Evolutionary conservation across 2,113 vertebrate genomes (phyloP).

Genomic region (Oenanthe oenanthe): DNA sequence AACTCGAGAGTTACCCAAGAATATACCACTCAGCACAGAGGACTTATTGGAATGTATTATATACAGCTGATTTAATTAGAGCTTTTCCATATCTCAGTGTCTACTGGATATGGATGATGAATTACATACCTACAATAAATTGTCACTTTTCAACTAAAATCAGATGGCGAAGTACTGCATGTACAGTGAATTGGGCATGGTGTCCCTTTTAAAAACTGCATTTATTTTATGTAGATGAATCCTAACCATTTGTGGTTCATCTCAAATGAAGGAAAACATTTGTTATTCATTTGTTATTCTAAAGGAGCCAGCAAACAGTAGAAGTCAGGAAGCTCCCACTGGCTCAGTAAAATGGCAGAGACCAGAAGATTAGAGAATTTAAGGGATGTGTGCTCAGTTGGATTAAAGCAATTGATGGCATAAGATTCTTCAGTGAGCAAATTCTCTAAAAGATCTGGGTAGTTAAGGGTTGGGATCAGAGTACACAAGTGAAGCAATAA

Average conservation of each 20-base stretch:
- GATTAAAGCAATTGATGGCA: neutral
- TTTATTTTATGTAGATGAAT: neutral
- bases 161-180: neutral
- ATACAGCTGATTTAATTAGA: neutral
- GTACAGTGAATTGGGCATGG: neutral
- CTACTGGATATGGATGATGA: neutral
- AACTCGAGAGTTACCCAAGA: neutral
- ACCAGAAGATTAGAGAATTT: neutral
- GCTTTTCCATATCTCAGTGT: neutral
- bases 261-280: slow-evolving; percentile 17
- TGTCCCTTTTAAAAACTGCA: neutral
- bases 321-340: slow-evolving; percentile 8
- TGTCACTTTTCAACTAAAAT: neutral
- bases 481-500: neutral
- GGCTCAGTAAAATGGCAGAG: neutral
- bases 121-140: neutral
- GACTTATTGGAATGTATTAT: neutral
- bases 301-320: slow-evolving; percentile 1
- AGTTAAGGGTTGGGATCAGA: neutral
- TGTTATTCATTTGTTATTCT: slow-evolving; percentile 29
- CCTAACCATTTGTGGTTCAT: neutral
- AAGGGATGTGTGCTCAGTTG: neutral
- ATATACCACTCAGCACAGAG: neutral
- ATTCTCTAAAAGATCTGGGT: neutral
- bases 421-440: neutral